Evolutionary conservation across 2,113 vertebrate genomes (phyloP), one percentile per base, ranked within the genome.

Genomic region (Helogale parvula): DNA sequence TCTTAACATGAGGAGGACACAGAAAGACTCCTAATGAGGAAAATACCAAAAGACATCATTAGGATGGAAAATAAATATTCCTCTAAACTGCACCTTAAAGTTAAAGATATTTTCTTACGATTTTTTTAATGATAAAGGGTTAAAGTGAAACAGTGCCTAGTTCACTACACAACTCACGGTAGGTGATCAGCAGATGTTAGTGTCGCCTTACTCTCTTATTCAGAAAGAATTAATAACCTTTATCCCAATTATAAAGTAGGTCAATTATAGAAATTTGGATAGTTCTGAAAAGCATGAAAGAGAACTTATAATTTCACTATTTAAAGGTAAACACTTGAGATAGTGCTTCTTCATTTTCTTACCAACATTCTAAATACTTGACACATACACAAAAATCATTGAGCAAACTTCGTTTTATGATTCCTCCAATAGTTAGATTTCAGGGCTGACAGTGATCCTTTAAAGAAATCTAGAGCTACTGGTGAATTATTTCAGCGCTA

Each of bases 291-390:
- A 52, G 16, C 33, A 35, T 38, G 19, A 50, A n/a, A 11, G 41
- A 74, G 47, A 88, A 94, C n/a, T 76, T 35, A 76, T 93, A 69
- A 63, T 72, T 85, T 35, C 1, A 27, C 31, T 57, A 27, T 52
- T n/a, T 7, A 76, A 97, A 86, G 21, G n/a, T 60, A 87, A 57
- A 74, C 8, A 81, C 45, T 74, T 93, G 76, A 81, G 9, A 74
- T 90, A 81, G 7, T 91, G 72, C 14, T 89, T 80, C 60, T 95
- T 88, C 52, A 68, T 74, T 95, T 94, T 88, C 77, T 92, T 95
- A 83, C 16, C 29, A 88, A 29, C 45, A 92, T 82, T 29, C 10
- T 80, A 91, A 77, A 38, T 72, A 72, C 4, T 47, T 72, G 17
- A 77, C 21, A 91, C 27, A 69, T 31, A 74, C 11, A 41, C 11